Base-by-base conservation (phyloP, 1,140 invertebrate species). In the Leguminivora glycinivorella region DNA sequence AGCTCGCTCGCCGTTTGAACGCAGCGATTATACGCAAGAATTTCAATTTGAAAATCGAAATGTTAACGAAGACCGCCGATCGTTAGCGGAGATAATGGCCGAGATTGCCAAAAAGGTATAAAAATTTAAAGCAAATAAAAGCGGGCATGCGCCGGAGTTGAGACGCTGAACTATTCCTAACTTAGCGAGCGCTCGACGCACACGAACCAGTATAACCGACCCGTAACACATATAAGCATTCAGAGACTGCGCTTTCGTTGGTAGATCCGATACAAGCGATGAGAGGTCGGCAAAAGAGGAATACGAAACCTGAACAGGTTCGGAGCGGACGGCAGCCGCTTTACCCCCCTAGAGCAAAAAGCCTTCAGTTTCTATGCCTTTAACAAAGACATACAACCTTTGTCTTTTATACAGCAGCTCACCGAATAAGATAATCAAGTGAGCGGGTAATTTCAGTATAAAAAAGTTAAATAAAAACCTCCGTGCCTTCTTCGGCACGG, bases 111-210 rank as follows among this genome's bases (percentile, higher is more conserved):
- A 90, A 91, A 91, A 88, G 67, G 81, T 86, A 83, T 83, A 91
- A 90, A 87, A 89, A 82, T 83, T 82, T 83, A 91, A 86, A 91
- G 80, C 85, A 91, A 91, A 90, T 87, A 90, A 90, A 91, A 80
- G 72, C 78, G 76, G 83, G 83, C 83, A 78, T 82, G 81, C 82
- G 78, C 76, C 74, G 75, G 74, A 74, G 70, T 71, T 72, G 67
- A 76, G 80, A 85, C 87, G 17, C n/a, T 52, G 17, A 52, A 52
- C 17, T 52, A 52, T 22, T 52, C 47, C 19, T 52, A n/a, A 52
- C 10, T 22, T 52, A 22, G 7, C 6, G 19, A 52, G n/a, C 47
- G 7, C 9, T 22, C 17, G 19, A 22, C 47, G 6, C 47, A 19
- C 14, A 22, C 9, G 17, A 22, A 22, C 47, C 47, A 52, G 47